Evolutionary conservation across 2,888 invertebrate genomes (phyloP), one percentile per base, ranked within the genome.

Genomic region (Caenorhabditis panamensis): DNA sequence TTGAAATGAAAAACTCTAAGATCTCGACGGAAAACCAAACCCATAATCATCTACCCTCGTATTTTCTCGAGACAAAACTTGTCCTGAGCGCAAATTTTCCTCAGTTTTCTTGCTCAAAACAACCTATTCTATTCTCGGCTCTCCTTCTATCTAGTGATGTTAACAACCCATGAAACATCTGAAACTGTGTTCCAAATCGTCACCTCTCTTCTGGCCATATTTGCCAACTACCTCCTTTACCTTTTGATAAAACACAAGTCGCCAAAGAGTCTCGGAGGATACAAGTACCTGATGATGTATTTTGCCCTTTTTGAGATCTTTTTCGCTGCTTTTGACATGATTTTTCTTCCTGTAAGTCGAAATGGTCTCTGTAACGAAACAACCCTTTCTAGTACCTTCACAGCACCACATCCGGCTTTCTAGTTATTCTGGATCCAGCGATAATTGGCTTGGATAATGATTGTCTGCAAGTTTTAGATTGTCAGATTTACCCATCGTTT

Each of bases 281-380:
- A n/a, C n/a, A n/a, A n/a, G n/a, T n/a, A n/a, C n/a, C 31, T 54
- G 24, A 54, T 54, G 54, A 11, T 54, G n/a, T 54, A 54, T 18
- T n/a, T 54, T n/a, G 28, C 54, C n/a, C 13, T 54, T n/a, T 54
- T 54, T 18, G 54, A 54, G 54, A 20, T 54, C 4, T 54, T 54
- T 18, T 54, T 31, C n/a, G 54, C 54, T 1, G 28, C 54, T 54
- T 54, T 54, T n/a, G 54, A 54, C 31, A 28, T 54, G 28, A 28
- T 54, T n/a, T 54, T 28, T 16, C 28, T 54, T 26, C 54, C 54
- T 1, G 54, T 54, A 11, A 54, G 54, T 6, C 1, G 9, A 51
- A 2, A 22, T 18, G 16, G 51, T 22, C 5, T 24, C 20, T 8
- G 18, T 6, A 11, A 20, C 6, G 16, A 49, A 6, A 28, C n/a